phyloP scores from a whole-genome alignment of 2,113 vertebrate genomes.

The Dromiciops gliroides region DNA sequence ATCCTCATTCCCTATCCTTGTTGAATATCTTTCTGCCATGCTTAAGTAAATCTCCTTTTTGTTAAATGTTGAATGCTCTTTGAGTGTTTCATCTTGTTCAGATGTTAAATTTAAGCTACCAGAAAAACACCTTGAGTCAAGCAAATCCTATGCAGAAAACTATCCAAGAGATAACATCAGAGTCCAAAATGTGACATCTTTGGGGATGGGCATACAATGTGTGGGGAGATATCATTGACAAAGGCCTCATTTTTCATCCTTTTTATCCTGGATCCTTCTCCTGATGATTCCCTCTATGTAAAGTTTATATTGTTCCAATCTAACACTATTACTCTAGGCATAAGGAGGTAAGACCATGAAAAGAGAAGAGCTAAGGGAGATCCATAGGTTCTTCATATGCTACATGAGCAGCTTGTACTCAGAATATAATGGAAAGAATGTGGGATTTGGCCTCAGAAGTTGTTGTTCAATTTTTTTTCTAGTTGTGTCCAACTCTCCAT shows the following conservation, averaged over 20 bases:
- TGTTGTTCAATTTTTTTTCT: too few relatives aligned
- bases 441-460: background rate
- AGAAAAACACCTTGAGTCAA: background rate
- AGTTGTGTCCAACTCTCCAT: too few relatives aligned
- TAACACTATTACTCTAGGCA: background rate
- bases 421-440: background rate
- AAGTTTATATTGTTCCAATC: background rate
- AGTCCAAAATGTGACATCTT: background rate
- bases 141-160: background rate
- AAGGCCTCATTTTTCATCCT: too few relatives aligned
- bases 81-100: too few relatives aligned
- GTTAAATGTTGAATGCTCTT: background rate
- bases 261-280: background rate
- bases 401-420: background rate
- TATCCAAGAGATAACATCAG: background rate
- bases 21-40: background rate
- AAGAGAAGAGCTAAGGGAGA: background rate
- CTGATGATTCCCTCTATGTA: background rate
- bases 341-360: background rate
- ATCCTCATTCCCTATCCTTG: background rate
- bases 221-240: too few relatives aligned
- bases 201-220: background rate
- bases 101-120: background rate
- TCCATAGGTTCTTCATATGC: background rate
- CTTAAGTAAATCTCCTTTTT: background rate